These are phyloP conservation scores for Nannospalax galili DNA, from an alignment of 2,113 vertebrate species.

Conservation along the genomic window DNA sequence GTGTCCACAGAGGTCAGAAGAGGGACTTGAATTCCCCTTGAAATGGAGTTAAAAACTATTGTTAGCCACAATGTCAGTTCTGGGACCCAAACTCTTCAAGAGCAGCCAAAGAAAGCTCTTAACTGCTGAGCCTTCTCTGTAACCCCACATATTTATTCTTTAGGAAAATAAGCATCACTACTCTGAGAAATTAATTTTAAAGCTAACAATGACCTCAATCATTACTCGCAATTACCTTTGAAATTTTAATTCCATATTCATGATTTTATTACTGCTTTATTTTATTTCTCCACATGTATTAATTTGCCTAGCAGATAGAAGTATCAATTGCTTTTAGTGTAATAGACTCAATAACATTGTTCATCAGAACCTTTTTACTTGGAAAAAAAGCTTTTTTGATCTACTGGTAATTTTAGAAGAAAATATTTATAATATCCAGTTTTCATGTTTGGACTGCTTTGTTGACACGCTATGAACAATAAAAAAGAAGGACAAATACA, in stretches of 20 bases:
- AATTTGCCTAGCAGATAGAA: slow-evolving; percentile 43
- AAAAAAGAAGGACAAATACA: background rate
- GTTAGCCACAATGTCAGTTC: too few relatives aligned
- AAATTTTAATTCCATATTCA: slow-evolving; percentile 51
- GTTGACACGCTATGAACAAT: background rate
- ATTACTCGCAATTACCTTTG: slow-evolving; percentile 23
- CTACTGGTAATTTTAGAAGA: slow-evolving; percentile 65
- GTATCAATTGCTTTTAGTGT: slow-evolving; percentile 62
- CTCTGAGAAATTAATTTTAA: too few relatives aligned
- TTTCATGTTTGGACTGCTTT: background rate
- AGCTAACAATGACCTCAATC: slow-evolving; percentile 42
- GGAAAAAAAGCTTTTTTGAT: slow-evolving; percentile 66
- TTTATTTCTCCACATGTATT: slow-evolving; percentile 49
- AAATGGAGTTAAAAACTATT: too few relatives aligned
- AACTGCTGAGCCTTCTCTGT: too few relatives aligned
- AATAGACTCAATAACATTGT: slow-evolving; percentile 33
- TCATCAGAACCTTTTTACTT: slow-evolving; percentile 63
- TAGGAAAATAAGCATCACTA: too few relatives aligned
- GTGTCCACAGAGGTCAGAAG: too few relatives aligned
- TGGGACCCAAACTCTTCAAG: background rate
- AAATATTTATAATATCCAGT: slow-evolving; percentile 48
- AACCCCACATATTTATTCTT: too few relatives aligned
- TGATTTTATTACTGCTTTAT: slow-evolving; percentile 54
- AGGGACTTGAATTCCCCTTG: too few relatives aligned
- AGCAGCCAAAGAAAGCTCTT: too few relatives aligned